phyloP scores from a whole-genome alignment of 2,797 vertebrate species.

The Xiphophorus birchmanni region DNA sequence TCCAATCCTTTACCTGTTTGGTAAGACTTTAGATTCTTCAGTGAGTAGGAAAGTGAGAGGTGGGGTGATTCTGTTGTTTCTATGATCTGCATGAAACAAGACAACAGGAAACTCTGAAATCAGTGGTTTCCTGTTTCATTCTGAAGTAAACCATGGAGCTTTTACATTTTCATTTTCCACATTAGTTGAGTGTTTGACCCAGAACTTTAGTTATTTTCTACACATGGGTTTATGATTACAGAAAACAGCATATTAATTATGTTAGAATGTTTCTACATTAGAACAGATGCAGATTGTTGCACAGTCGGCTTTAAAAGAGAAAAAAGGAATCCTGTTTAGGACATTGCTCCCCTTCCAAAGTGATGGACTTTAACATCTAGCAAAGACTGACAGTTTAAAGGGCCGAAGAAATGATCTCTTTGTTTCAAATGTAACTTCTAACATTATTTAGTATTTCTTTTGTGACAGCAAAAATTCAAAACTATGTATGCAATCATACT shows the following conservation, averaged over 20 bases:
- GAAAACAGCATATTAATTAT: too few relatives aligned
- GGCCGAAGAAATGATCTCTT: neutral
- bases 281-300: neutral
- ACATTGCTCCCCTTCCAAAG: neutral
- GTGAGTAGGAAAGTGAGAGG: neutral
- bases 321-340: neutral
- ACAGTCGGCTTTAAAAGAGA: neutral
- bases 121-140: constrained; percentile 39
- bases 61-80: neutral
- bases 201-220: neutral
- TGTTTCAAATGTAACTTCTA: neutral
- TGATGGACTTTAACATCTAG: neutral
- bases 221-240: neutral
- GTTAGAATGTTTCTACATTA: neutral
- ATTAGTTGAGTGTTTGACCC: neutral
- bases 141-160: constrained; percentile 8
- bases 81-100: constrained; percentile 34
- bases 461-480: neutral
- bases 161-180: constrained; percentile 5
- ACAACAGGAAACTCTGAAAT: constrained; percentile 32
- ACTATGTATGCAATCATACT: neutral
- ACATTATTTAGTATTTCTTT: neutral
- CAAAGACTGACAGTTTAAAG: neutral
- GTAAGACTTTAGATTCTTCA: neutral
- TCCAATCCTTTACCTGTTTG: constrained; percentile 12